Conservation (phyloP, 2,113 vertebrate species). For the Numenius arquata region DNA sequence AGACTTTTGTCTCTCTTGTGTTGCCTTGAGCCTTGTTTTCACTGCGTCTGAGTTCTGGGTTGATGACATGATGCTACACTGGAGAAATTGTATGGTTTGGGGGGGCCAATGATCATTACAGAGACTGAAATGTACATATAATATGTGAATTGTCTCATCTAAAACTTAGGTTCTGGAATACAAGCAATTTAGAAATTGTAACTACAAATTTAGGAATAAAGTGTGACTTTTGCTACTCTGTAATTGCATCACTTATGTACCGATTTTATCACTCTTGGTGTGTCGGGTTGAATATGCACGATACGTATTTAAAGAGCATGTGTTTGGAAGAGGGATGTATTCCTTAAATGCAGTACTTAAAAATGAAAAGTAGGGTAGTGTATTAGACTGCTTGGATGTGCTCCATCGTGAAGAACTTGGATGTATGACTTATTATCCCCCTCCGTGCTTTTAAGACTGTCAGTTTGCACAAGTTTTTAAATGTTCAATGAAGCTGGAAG, state of each 20-base stretch:
- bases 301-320: background rate
- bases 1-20: background rate
- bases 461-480: background rate
- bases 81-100: background rate
- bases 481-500: background rate
- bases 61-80: background rate
- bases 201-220: background rate
- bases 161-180: background rate
- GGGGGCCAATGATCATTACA: background rate
- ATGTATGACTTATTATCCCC: background rate
- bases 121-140: background rate
- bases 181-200: background rate
- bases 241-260: background rate
- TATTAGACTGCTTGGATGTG: background rate
- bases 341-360: background rate
- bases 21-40: background rate
- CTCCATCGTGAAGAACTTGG: fast-evolving
- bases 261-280: fast-evolving
- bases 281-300: background rate
- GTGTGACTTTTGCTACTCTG: background rate
- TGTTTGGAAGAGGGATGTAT: background rate
- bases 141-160: background rate
- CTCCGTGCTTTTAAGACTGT: background rate
- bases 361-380: background rate
- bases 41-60: background rate